Evolutionary conservation across 2,797 vertebrate species (phyloP), one percentile per base, ranked within the genome.

Genomic region (Graptemys geographica): DNA sequence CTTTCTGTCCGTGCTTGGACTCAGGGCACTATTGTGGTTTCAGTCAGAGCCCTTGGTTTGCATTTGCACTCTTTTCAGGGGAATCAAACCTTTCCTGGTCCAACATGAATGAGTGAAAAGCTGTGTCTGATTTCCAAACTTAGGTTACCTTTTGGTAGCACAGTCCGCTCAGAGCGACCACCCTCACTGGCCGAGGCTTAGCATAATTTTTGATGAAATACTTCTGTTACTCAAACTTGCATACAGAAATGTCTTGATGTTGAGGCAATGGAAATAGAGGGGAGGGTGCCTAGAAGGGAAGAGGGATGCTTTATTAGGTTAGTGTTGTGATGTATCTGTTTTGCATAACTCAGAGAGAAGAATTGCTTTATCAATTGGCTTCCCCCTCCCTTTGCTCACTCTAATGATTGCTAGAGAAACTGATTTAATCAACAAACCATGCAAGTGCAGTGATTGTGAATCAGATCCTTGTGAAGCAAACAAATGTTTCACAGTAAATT

Each of bases 401-500:
- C 11, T 96, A 97, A 97, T 87, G 89, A 87, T 92, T 89, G 86
- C 95, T 96, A 56, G 86, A 90, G 88, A 93, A 92, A 88, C 90
- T 94, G 92, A 93, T 98, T 97, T 97, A 96, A 97, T 96, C 97
- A 96, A 84, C 96, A 94, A 89, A 44, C 84, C 57, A 11, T 95
- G 81, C 90, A 96, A 95, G 89, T 79, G 7, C 85, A 93, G 33
- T 95, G 87, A 94, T 95, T 97, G 96, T 96, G 94, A 96, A 96
- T 91, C 92, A 97, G 86, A 89, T 96, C 44, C 4, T 96, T 96
- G 92, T 95, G 93, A 95, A 10, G 33, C 90, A 96, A 97, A 97
- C 94, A 96, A 95, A 97, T 97, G 85, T 94, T 97, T 95, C 94
- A 81, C 76, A 94, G 95, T 86, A 93, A 97, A 98, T 95, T 97